These are phyloP conservation scores for Numenius phaeopus DNA, from an alignment of 2,797 vertebrate genomes.

Conservation along the genomic window DNA sequence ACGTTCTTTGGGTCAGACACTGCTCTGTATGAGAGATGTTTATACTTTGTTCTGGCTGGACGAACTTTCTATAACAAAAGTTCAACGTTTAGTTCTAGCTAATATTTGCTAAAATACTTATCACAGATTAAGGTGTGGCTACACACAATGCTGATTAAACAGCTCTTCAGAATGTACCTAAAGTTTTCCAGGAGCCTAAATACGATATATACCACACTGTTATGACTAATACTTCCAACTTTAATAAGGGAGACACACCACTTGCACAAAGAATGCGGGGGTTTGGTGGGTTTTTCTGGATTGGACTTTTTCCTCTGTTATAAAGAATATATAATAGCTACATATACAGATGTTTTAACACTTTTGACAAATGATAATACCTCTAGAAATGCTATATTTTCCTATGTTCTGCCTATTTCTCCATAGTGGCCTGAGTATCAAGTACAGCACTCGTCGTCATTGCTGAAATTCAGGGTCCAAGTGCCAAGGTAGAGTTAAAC, in stretches of 20 bases:
- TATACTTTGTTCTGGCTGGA: neutral
- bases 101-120: slow-evolving; percentile 30
- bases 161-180: neutral
- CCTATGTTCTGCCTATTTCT: neutral
- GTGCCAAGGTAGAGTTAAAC: neutral
- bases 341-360: neutral
- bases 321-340: neutral
- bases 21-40: neutral
- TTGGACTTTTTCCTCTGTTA: neutral
- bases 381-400: neutral
- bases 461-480: neutral
- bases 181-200: neutral
- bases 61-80: neutral
- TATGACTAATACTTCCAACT: neutral
- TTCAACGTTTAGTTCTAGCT: neutral
- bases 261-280: neutral
- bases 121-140: neutral
- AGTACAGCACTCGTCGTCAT: neutral
- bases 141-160: neutral
- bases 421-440: neutral
- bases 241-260: neutral
- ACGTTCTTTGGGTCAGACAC: neutral
- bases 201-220: neutral
- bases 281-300: accelerated
- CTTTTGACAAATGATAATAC: neutral